These are phyloP conservation scores for Limonius californicus DNA, from an alignment of 1,140 invertebrate species.

Conservation along the genomic window DNA sequence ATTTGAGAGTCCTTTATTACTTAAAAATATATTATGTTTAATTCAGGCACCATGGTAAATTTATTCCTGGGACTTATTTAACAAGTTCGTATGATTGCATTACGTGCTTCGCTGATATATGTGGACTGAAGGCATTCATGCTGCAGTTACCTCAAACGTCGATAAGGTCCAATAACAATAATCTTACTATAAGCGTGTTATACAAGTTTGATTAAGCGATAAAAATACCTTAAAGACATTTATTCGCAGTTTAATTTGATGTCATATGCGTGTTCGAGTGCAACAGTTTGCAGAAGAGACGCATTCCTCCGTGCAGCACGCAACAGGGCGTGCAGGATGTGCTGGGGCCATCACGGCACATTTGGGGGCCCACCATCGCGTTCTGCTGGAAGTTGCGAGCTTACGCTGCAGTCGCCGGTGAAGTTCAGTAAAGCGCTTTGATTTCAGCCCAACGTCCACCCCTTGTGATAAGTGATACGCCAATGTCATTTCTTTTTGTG, in stretches of 20 bases:
- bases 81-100: too few relatives aligned
- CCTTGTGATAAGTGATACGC: too few relatives aligned
- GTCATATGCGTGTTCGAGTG: conserved; percentile 30
- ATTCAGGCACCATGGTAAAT: too few relatives aligned
- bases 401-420: neutral
- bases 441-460: neutral
- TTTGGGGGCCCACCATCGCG: conserved; percentile 26
- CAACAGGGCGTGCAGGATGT: conserved; percentile 41
- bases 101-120: too few relatives aligned
- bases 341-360: conserved; percentile 33
- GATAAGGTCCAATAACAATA: too few relatives aligned
- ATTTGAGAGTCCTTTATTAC: too few relatives aligned
- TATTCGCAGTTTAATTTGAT: conserved; percentile 16
- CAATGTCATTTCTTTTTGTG: too few relatives aligned
- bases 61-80: too few relatives aligned
- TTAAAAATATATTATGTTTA: too few relatives aligned
- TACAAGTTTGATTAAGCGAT: neutral
- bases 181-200: too few relatives aligned
- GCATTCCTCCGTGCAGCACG: conserved; percentile 41
- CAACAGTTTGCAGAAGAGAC: conserved; percentile 35
- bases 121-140: too few relatives aligned
- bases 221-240: neutral
- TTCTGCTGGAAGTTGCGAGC: conserved; percentile 14
- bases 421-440: neutral
- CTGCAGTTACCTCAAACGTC: too few relatives aligned